Percentiles rank a stretch among this genome's conserved stretches.
Conservation (phyloP, 2,113 vertebrate species). For the Mesembrinibis cayennensis region DNA sequence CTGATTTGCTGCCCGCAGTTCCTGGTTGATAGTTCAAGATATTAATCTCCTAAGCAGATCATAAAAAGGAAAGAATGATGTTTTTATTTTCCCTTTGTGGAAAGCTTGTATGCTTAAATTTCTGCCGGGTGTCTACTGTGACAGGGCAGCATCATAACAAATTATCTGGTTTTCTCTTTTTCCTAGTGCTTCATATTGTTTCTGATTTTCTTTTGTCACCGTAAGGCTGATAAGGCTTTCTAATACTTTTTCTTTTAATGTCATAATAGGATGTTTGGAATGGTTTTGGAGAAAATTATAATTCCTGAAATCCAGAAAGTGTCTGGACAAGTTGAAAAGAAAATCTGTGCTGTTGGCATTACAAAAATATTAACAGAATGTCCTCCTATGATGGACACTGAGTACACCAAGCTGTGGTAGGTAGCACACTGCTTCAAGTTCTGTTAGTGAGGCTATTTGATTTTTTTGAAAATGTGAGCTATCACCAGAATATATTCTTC, state of each 20-base stretch:
- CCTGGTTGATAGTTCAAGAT: not conserved
- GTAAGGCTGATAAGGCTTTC: not conserved
- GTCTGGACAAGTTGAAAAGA: constrained; percentile 94
- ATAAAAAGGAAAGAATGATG: not conserved
- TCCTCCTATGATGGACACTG: constrained; percentile 97
- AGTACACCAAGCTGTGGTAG: constrained; percentile 97
- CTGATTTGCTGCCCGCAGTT: not conserved
- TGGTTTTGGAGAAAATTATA: constrained; percentile 98
- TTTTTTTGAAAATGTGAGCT: not conserved
- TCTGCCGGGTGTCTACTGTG: not conserved
- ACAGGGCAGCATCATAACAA: not conserved
- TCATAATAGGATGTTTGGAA: constrained; percentile 93
- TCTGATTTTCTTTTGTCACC: not conserved
- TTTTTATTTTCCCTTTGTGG: not conserved
- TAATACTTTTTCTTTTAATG: not conserved
- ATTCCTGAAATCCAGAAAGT: constrained; percentile 99
- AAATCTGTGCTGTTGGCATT: constrained; percentile 97
- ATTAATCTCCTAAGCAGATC: not conserved
- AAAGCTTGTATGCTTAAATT: not conserved
- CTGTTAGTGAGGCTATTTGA: not conserved
- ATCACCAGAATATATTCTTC: not conserved
- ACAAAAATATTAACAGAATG: constrained; percentile 95
- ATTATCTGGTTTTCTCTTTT: not conserved
- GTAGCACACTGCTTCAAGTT: not conserved
- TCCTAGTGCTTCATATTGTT: not conserved